Evolutionary conservation across 1,140 invertebrate genomes (phyloP).

Genomic region (Cryptotermes secundus): DNA sequence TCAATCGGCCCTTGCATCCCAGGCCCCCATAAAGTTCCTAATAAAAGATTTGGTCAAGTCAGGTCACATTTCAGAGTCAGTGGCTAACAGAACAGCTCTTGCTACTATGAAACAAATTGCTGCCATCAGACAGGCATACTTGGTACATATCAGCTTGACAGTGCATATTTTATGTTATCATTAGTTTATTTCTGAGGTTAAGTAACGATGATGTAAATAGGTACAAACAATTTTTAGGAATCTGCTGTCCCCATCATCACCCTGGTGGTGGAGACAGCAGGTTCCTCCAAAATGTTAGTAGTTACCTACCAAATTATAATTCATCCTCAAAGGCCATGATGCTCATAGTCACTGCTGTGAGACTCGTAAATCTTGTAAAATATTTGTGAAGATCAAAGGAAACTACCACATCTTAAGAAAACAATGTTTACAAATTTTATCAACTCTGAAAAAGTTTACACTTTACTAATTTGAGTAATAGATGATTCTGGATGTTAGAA

Average conservation of each 20-base stretch:
- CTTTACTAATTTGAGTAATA: too few relatives aligned
- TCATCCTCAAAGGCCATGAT: too few relatives aligned
- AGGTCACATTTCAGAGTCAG: constrained; percentile 35
- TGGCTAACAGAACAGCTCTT: constrained; percentile 39
- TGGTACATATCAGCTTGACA: not conserved
- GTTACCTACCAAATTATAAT: not conserved
- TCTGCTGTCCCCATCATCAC: not conserved
- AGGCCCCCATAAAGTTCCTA: constrained; percentile 39
- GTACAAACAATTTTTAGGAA: too few relatives aligned
- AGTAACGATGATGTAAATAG: too few relatives aligned
- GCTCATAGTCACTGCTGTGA: not conserved
- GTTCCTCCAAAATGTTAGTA: not conserved
- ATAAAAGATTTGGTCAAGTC: constrained; percentile 37
- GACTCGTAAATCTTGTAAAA: too few relatives aligned
- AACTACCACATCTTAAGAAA: too few relatives aligned
- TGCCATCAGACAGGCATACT: constrained; percentile 30
- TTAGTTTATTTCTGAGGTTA: too few relatives aligned
- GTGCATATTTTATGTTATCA: not conserved
- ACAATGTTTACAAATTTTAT: too few relatives aligned
- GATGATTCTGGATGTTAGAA: too few relatives aligned
- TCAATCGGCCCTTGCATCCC: constrained; percentile 40
- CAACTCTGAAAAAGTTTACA: too few relatives aligned
- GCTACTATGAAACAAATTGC: constrained; percentile 32
- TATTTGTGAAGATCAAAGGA: too few relatives aligned
- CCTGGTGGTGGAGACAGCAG: not conserved